Base-by-base conservation (phyloP, 2,113 vertebrate species). In the Motacilla tschutschensis region DNA sequence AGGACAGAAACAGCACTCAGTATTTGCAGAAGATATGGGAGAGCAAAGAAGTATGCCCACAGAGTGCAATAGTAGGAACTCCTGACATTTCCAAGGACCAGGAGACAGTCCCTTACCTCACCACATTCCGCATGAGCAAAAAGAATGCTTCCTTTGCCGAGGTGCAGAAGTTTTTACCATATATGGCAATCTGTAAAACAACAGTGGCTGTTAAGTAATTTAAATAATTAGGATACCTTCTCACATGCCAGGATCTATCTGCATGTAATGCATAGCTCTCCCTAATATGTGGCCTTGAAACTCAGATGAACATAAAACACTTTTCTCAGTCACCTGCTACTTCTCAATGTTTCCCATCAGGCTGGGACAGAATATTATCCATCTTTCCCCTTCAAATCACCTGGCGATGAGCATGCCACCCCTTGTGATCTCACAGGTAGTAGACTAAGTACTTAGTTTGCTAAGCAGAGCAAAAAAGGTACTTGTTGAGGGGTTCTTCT, bases 121-220 rank as follows among this genome's bases (percentile, higher is more conserved):
- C 91, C 85, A 99, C 95, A 50, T 99, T 99, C 94, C 99, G 97
- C 98, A 99, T 99, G 87, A 99, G 95, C 85, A 99, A 95, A 90
- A 97, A 98, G 96, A 99, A 99, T 6, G 99, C 98, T 14, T 99
- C 98, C 94, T 94, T 98, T 71, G 99, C 98, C 8, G 99, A 99
- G 12, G 95, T 96, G 95, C 98, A 99, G 97, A 99, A 99, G 96
- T 97, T 99, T 95, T 98, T 98, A 82, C 99, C 99, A 36, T 99
- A 98, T 94, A 99, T 98, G 88, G 99, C 98, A 94, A 99, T 98
- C 99, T 99, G 95, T 35, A 92, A 92, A 95, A 88, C 25, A 95
- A 46, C 2, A 92, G 81, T 6, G 78, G 40, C 29, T 82, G 63
- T 83, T 87, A 43, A 29, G 41, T 55, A 55, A 48, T 83, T 82